Base-by-base conservation (phyloP, 1,140 invertebrate species). In the Galendromus occidentalis region DNA sequence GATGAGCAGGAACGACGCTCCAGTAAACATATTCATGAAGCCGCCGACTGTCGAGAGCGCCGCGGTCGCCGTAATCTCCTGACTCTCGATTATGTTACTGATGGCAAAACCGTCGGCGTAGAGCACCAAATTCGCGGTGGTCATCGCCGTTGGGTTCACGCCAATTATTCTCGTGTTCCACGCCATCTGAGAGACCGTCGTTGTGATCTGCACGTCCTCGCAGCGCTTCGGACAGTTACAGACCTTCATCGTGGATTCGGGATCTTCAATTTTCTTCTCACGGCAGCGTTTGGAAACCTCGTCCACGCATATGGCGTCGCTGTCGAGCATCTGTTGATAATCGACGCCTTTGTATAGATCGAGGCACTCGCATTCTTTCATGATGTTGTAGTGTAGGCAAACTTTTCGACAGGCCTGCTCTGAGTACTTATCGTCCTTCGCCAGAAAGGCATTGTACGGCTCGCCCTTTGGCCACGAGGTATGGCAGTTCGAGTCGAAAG, bases 201-300 rank as follows among this genome's bases (percentile, higher is more conserved):
- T 39, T 9, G 4, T 4, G 33, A 6, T 6, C 4, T 39, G 33
- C 4, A 39, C 33, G 4, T 25, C 51, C n/a, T 29, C 9, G 12
- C 51, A 59, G 9, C 51, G 51, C 51, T 59, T 59, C 9, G 22
- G 51, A 33, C 22, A 59, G 51, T 59, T 59, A 33, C 51, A 59
- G 2, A 59, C 33, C 6, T 59, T 4, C 1, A 22, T 59, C 14
- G 25, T 9, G 25, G 2, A 17, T 22, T 25, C 51, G 14, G 51
- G 51, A 9, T 25, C 22, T 22, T 59, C n/a, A 22, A 59, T 22
- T 17, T 20, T 17, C 12, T 33, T 17, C 6, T 33, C 9, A 4
- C 51, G 12, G 33, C 51, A 59, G 1, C 2, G 14, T 2, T 14
- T 1, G 14, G 14, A 17, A 17, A 14, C 33, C 25, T 59, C 14